Percentiles rank a stretch among this genome's conserved stretches.
Evolutionary conservation across 2,797 vertebrate species (phyloP).

Genomic region (Ptychobarbus kaznakovi): DNA sequence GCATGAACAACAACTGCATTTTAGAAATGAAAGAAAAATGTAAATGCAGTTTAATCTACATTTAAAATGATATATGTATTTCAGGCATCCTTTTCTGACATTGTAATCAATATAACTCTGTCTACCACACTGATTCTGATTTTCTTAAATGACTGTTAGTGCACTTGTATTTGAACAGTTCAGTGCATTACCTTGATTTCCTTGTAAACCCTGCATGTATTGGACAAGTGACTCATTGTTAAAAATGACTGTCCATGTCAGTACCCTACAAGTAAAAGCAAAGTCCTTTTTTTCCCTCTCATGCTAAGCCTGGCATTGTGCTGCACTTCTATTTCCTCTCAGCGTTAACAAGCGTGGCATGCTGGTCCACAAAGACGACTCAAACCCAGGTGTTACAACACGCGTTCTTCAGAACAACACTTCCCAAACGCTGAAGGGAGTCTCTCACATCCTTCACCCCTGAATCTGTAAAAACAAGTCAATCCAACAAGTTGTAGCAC

Average conservation of each 20-base stretch:
- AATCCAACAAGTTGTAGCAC: neutral
- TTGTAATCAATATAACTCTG: neutral
- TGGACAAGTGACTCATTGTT: conserved; percentile 16
- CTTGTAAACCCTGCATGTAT: conserved; percentile 13
- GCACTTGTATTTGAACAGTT: neutral
- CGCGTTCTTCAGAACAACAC: conserved; percentile 47
- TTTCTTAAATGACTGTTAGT: neutral
- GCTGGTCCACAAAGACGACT: conserved; percentile 25
- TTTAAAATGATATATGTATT: neutral
- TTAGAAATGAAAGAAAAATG: too few relatives aligned
- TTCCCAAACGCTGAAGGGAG: conserved; percentile 25
- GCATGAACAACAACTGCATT: too few relatives aligned
- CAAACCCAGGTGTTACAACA: conserved; percentile 58
- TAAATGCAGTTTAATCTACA: too few relatives aligned
- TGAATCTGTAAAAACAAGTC: conserved; percentile 31
- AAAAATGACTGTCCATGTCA: conserved; percentile 40
- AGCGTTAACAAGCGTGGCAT: conserved; percentile 33
- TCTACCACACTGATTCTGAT: neutral
- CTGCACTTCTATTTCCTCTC: conserved; percentile 51
- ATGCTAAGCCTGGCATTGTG: conserved; percentile 50
- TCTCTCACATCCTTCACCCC: conserved; percentile 3
- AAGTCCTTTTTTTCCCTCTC: conserved; percentile 42
- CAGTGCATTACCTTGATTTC: neutral
- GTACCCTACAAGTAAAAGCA: conserved; percentile 46
- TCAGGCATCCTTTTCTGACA: neutral